Conservation (phyloP, 2,797 vertebrate species). For the Gymnoscopelus braueri region DNA sequence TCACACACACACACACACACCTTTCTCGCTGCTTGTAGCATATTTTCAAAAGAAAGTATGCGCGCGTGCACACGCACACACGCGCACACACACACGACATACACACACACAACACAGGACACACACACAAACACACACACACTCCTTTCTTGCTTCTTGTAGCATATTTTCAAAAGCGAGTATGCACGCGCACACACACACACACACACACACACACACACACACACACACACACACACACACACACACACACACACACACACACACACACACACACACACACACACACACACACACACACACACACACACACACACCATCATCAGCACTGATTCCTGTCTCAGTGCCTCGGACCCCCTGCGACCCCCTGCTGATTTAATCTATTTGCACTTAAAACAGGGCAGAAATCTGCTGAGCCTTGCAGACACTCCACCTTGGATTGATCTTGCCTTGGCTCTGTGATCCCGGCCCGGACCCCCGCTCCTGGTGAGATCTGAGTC, state of each 20-base stretch:
- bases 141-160: too few species aligned
- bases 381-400: slow-evolving; percentile 64
- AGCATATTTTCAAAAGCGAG: too few species aligned
- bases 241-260: not conserved
- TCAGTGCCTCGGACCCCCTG: slow-evolving; percentile 36
- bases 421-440: slow-evolving; percentile 58
- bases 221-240: slow-evolving; percentile 7
- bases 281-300: slow-evolving; percentile 16
- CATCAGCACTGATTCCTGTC: not conserved
- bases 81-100: too few species aligned
- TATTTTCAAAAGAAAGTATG: too few species aligned
- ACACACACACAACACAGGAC: too few species aligned
- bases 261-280: slow-evolving; percentile 7
- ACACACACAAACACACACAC: too few species aligned
- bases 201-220: not conserved
- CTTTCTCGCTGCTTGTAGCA: too few species aligned
- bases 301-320: slow-evolving; percentile 7
- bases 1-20: slow-evolving; percentile 7
- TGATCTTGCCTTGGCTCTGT: slow-evolving; percentile 59
- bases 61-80: too few species aligned
- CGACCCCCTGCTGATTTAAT: slow-evolving; percentile 57
- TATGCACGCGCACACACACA: too few species aligned
- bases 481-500: slow-evolving; percentile 34
- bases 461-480: slow-evolving; percentile 32
- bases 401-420: slow-evolving; percentile 70